phyloP scores from a whole-genome alignment of 1,140 invertebrate genomes.

The Agrypnia vestita region DNA sequence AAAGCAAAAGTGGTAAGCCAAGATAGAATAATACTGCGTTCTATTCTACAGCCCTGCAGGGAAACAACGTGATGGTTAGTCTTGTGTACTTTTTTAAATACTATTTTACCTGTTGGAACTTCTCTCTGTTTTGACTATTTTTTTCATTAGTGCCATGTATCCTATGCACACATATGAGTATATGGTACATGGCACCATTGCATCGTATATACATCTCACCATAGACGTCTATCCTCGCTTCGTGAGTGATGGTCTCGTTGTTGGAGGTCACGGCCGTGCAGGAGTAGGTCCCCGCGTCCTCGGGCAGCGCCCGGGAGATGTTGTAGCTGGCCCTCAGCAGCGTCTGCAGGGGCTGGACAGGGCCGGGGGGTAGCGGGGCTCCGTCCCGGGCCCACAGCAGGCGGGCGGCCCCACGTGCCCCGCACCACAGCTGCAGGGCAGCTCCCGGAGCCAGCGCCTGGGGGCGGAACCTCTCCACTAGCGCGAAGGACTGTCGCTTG shows the following conservation, averaged over 20 bases:
- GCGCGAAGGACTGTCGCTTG: background rate
- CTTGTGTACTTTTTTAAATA: too few relatives aligned
- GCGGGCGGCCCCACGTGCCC: slow-evolving; percentile 41
- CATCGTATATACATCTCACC: slow-evolving; percentile 30
- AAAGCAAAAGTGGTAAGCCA: too few relatives aligned
- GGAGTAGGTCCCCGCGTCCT: slow-evolving; percentile 55
- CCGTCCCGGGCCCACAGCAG: slow-evolving; percentile 53
- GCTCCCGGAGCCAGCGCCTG: slow-evolving; percentile 46
- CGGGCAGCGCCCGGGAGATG: slow-evolving; percentile 38
- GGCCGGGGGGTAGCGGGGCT: slow-evolving; percentile 9
- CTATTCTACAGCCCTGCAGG: too few relatives aligned
- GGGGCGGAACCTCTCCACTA: slow-evolving; percentile 47
- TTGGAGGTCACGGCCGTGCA: slow-evolving; percentile 46
- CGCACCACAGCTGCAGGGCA: slow-evolving; percentile 44
- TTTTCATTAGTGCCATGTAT: too few relatives aligned
- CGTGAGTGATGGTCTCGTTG: slow-evolving; percentile 44
- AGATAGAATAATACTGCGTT: too few relatives aligned
- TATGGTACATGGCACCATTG: too few relatives aligned
- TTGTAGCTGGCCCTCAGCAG: slow-evolving; percentile 38
- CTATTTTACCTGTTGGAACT: too few relatives aligned
- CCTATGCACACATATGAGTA: too few relatives aligned
- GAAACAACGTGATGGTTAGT: too few relatives aligned
- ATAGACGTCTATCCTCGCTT: slow-evolving; percentile 55
- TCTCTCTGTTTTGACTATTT: too few relatives aligned
- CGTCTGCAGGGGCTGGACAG: background rate